A percentile compares a stretch with the other conserved stretches of the same genome.
These are phyloP conservation scores for Alouatta palliata DNA, from an alignment of 2,113 vertebrate species.

Conservation along the genomic window DNA sequence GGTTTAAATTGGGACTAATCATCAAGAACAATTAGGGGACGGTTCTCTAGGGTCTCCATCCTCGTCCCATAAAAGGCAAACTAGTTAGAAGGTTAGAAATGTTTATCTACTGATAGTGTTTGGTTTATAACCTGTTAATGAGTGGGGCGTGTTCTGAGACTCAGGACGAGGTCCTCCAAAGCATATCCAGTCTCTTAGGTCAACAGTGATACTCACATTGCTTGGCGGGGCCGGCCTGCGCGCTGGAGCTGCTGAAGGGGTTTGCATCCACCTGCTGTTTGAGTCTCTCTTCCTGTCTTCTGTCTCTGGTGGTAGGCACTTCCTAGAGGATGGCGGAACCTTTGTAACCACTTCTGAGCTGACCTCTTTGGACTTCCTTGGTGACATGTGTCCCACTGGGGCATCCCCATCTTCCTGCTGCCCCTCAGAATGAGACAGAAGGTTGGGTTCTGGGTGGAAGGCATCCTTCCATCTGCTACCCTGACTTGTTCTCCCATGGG, in stretches of 20 bases:
- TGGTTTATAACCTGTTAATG: constrained; percentile 65
- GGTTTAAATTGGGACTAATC: neutral
- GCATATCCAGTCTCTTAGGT: constrained; percentile 53
- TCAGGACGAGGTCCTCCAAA: constrained; percentile 4
- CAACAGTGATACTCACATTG: neutral
- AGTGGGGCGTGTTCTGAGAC: constrained; percentile 23
- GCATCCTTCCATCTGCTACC: neutral
- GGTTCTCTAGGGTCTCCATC: constrained; percentile 9
- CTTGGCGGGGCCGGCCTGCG: accelerated
- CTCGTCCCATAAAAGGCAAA: neutral
- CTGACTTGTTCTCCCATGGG: too few relatives aligned
- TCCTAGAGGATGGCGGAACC: neutral
- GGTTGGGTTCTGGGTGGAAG: neutral
- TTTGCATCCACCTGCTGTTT: neutral
- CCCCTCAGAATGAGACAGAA: neutral
- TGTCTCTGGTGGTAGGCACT: neutral
- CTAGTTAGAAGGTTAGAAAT: constrained; percentile 54
- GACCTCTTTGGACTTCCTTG: neutral
- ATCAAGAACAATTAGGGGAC: neutral
- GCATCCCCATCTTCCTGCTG: neutral
- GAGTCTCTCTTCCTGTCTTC: neutral
- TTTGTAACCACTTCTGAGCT: neutral
- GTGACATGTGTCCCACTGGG: neutral
- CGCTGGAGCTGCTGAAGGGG: neutral
- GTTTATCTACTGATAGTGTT: constrained; percentile 53